These are phyloP conservation scores for Pituophis catenifer DNA, from an alignment of 2,113 vertebrate species.

Conservation along the genomic window DNA sequence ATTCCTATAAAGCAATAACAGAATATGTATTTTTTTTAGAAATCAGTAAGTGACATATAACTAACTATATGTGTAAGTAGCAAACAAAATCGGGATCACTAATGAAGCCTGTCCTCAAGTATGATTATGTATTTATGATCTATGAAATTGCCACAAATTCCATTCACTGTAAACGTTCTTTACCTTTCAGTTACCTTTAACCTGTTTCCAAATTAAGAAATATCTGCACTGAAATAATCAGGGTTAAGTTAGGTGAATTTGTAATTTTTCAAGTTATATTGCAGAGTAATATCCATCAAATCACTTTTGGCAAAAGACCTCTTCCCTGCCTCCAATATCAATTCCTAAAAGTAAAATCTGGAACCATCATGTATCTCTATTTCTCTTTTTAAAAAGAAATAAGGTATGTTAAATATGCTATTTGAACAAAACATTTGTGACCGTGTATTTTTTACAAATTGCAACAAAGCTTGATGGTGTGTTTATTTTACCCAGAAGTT, in stretches of 20 bases:
- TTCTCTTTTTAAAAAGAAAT: neutral
- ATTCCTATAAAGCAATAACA: constrained; percentile 75
- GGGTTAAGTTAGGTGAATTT: neutral
- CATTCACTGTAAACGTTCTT: neutral
- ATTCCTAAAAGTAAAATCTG: neutral
- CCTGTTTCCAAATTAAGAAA: neutral
- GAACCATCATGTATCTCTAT: neutral
- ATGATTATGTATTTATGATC: neutral
- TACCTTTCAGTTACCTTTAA: neutral
- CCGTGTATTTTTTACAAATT: neutral
- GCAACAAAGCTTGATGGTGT: neutral
- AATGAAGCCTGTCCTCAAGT: neutral
- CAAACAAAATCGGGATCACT: neutral
- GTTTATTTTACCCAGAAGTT: neutral
- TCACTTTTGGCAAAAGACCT: neutral
- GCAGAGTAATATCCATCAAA: neutral
- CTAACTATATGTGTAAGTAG: neutral
- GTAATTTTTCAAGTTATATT: neutral
- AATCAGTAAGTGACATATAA: neutral
- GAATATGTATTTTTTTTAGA: neutral
- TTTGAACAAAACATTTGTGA: neutral
- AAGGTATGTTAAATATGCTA: neutral
- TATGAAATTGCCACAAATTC: neutral
- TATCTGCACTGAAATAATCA: neutral
- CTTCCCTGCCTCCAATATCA: neutral